These are phyloP conservation scores for Potamilus streckersoni DNA, from an alignment of 1,140 invertebrate species.

Conservation along the genomic window DNA sequence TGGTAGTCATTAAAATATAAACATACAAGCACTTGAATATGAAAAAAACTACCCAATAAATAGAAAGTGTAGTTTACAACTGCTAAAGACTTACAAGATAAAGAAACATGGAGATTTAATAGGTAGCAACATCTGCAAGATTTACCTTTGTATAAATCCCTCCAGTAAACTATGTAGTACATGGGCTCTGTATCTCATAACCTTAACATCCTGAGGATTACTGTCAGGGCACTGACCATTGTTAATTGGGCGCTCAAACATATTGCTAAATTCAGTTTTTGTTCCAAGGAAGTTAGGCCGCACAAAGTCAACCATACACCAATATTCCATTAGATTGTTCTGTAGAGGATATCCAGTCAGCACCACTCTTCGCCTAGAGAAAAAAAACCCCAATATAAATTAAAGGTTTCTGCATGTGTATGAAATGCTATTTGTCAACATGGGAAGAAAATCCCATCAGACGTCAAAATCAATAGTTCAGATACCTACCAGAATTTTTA, in stretches of 20 bases:
- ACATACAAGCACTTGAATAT: no score
- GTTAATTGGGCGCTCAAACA: conserved; percentile 77
- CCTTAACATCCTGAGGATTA: conserved; percentile 84
- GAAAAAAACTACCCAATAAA: no score
- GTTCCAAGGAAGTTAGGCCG: conserved; percentile 94
- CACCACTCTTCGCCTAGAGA: conserved; percentile 81
- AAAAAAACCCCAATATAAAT: neutral
- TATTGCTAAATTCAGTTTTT: conserved; percentile 90
- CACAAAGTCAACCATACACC: conserved; percentile 94
- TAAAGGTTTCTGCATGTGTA: no score
- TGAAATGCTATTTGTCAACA: no score
- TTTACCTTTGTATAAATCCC: conserved; percentile 82
- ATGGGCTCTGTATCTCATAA: conserved; percentile 96
- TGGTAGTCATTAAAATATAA: no score
- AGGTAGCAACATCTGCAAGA: neutral
- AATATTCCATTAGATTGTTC: conserved; percentile 94
- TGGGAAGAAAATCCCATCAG: no score
- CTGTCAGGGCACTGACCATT: conserved; percentile 97
- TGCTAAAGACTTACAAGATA: no score
- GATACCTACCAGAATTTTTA: no score
- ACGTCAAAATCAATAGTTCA: no score
- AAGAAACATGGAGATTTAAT: neutral
- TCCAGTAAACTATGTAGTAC: conserved; percentile 93
- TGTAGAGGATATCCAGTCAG: conserved; percentile 97
- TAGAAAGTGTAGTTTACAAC: no score